These are phyloP conservation scores for Galeruca laticollis DNA, from an alignment of 2,888 invertebrate species.

Conservation along the genomic window DNA sequence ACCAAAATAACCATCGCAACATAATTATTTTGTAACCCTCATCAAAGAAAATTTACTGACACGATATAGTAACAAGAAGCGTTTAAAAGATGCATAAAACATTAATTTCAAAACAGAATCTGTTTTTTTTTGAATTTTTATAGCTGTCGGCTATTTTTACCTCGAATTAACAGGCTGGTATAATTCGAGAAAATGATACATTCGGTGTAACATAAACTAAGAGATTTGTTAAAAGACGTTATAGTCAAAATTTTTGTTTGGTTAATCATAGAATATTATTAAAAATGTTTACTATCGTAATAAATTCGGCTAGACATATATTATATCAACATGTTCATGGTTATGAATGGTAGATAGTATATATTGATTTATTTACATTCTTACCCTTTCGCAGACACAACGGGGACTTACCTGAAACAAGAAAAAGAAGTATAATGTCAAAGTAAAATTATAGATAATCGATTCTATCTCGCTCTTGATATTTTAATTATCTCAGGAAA, in stretches of 20 bases:
- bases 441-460: neutral
- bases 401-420: neutral
- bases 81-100: conserved; percentile 30
- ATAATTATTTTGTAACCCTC: conserved; percentile 30
- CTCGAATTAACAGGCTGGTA: neutral
- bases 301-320: too few relatives aligned
- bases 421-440: neutral
- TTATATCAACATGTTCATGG: too few relatives aligned
- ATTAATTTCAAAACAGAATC: conserved; percentile 6
- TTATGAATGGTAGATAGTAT: too few relatives aligned
- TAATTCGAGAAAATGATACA: neutral
- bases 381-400: neutral
- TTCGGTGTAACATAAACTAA: conserved; percentile 1
- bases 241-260: neutral
- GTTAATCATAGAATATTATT: neutral
- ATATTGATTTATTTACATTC: neutral
- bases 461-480: neutral
- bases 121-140: neutral
- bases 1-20: neutral
- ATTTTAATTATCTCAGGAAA: too few relatives aligned
- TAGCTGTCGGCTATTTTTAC: neutral
- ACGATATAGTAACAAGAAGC: conserved; percentile 29
- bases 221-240: neutral
- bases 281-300: too few relatives aligned
- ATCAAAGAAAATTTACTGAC: conserved; percentile 28